A percentile compares a stretch with the other conserved stretches of the same genome.
These are phyloP conservation scores for Ptychochromis oligacanthus DNA, from an alignment of 2,113 vertebrate genomes.

Conservation along the genomic window DNA sequence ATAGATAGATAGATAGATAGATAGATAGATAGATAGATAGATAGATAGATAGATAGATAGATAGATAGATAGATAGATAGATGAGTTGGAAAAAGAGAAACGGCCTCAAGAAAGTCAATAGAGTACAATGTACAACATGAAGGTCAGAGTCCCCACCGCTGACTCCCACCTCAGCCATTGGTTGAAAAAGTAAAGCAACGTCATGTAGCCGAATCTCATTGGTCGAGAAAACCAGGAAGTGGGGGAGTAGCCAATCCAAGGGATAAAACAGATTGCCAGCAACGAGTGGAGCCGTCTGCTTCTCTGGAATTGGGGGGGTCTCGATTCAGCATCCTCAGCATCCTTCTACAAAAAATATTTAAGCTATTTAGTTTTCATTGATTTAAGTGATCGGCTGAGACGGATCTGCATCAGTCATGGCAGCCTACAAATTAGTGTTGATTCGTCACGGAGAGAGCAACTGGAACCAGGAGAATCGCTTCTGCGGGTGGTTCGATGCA, in stretches of 20 bases:
- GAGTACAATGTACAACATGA: constrained; percentile 42
- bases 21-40: constrained; percentile 31
- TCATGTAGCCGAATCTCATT: constrained; percentile 35
- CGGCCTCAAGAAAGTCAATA: constrained; percentile 20
- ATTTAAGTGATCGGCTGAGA: background rate
- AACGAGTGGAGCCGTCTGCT: background rate
- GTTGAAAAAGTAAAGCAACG: background rate
- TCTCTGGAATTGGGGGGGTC: background rate
- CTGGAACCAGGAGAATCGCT: constrained; percentile 97
- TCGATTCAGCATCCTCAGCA: background rate
- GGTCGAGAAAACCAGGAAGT: constrained; percentile 58
- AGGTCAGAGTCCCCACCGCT: constrained; percentile 47
- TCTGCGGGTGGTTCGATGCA: constrained; percentile 96
- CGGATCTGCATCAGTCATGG: constrained; percentile 34
- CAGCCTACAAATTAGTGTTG: constrained; percentile 87
- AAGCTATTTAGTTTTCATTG: background rate
- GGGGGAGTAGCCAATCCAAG: constrained; percentile 35
- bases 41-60: constrained; percentile 42
- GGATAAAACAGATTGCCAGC: constrained; percentile 37
- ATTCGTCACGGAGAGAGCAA: constrained; percentile 94
- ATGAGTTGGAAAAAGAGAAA: background rate
- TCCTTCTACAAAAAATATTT: background rate
- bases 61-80: constrained; percentile 22
- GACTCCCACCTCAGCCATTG: constrained; percentile 66
- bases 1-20: constrained; percentile 26